These are phyloP conservation scores for Sula dactylatra DNA, from an alignment of 2,113 vertebrate genomes.

Conservation along the genomic window DNA sequence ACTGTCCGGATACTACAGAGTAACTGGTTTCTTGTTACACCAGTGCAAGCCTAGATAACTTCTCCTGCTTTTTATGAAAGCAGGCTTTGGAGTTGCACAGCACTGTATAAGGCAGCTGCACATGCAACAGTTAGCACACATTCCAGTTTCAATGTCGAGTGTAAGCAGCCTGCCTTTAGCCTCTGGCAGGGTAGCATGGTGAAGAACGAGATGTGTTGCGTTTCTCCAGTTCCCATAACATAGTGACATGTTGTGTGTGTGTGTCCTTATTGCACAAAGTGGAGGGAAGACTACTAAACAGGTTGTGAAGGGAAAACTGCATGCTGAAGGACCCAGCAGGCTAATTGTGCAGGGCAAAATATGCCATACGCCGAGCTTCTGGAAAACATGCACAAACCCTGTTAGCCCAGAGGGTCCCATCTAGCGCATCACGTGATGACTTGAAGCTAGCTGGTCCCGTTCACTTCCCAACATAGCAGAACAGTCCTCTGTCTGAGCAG, in stretches of 20 bases:
- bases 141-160: neutral
- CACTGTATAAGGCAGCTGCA: neutral
- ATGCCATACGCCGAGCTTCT: neutral
- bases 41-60: neutral
- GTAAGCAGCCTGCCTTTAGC: neutral
- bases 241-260: neutral
- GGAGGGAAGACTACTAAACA: neutral
- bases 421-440: rapidly evolving
- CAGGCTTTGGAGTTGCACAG: neutral
- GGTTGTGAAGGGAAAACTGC: neutral
- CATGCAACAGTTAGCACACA: neutral
- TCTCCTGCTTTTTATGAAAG: neutral
- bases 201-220: neutral
- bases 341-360: neutral
- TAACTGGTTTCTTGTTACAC: neutral
- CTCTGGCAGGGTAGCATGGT: neutral
- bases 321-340: neutral
- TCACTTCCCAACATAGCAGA: neutral
- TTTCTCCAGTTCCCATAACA: neutral
- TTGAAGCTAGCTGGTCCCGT: neutral
- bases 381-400: neutral
- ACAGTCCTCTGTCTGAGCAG: neutral
- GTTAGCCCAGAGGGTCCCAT: neutral
- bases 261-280: neutral
- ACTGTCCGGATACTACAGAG: neutral